phyloP scores from a whole-genome alignment of 92 coral and sea anemone species.

The Montipora capitata region DNA sequence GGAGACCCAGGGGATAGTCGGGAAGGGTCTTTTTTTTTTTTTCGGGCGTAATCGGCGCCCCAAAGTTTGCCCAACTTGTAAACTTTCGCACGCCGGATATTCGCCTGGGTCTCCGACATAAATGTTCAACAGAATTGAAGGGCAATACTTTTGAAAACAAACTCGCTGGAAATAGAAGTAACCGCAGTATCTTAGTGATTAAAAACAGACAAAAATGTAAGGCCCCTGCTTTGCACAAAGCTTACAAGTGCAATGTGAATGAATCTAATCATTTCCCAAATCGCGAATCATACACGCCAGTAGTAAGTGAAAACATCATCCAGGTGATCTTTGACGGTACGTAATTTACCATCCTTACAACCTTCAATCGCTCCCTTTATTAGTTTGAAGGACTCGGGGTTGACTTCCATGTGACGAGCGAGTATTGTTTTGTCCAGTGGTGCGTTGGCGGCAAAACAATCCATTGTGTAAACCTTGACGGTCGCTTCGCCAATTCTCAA shows the following conservation, averaged over 20 bases:
- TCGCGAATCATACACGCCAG: background rate
- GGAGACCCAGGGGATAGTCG: constrained; percentile 15
- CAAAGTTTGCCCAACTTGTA: too few relatives aligned
- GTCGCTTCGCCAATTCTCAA: constrained; percentile 32
- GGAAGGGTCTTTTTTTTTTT: background rate
- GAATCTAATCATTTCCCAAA: constrained; percentile 5
- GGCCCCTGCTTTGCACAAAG: constrained; percentile 26
- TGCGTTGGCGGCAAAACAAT: constrained; percentile 22
- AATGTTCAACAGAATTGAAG: background rate
- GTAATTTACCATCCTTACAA: background rate
- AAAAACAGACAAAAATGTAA: constrained; percentile 14
- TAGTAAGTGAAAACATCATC: constrained; percentile 5
- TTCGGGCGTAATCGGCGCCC: too few relatives aligned
- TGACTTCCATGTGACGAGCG: constrained; percentile 7
- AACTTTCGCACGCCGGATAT: too few relatives aligned
- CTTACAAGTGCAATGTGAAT: background rate
- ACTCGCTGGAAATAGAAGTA: constrained; percentile 13
- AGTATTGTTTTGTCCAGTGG: constrained; percentile 35
- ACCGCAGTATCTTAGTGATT: constrained; percentile 3
- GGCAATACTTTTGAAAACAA: constrained; percentile 17
- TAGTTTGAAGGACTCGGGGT: constrained; percentile 19
- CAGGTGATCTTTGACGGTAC: constrained; percentile 13
- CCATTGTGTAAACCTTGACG: constrained; percentile 3
- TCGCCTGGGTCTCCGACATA: background rate
- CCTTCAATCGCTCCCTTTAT: constrained; percentile 20